Conservation (phyloP, 2,888 invertebrate species). For the Sthenelais limicola region DNA sequence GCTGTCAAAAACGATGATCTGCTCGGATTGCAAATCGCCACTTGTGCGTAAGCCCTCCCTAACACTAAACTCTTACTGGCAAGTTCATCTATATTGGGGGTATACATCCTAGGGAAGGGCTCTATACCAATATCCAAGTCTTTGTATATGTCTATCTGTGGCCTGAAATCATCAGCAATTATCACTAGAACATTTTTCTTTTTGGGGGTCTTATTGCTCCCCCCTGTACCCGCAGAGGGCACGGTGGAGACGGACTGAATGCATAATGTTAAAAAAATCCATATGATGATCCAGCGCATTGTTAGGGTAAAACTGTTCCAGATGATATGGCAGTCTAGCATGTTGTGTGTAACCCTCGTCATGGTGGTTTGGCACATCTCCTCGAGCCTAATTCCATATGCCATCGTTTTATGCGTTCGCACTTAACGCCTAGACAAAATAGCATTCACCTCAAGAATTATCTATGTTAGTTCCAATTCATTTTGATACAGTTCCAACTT, state of each 20-base stretch:
- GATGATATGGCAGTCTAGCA: too few relatives aligned
- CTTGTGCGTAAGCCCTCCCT: slow-evolving; percentile 50
- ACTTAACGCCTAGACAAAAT: too few relatives aligned
- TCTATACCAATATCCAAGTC: slow-evolving; percentile 46
- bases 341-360: too few relatives aligned
- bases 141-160: slow-evolving; percentile 49
- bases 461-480: too few relatives aligned
- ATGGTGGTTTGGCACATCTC: too few relatives aligned
- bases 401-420: too few relatives aligned
- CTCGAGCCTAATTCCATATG: too few relatives aligned
- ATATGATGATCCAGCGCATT: slow-evolving; percentile 10
- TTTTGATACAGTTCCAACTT: too few relatives aligned
- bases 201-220: too few relatives aligned
- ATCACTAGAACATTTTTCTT: slow-evolving; percentile 46
- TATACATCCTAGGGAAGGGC: slow-evolving; percentile 52
- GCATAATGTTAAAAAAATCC: not conserved
- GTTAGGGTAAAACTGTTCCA: too few relatives aligned
- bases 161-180: slow-evolving; percentile 50
- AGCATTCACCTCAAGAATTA: too few relatives aligned
- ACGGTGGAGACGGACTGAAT: not conserved
- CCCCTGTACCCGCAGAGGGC: too few relatives aligned
- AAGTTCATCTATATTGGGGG: slow-evolving; percentile 51
- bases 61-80: slow-evolving; percentile 51
- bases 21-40: slow-evolving; percentile 53
- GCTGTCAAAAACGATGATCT: slow-evolving; percentile 54